Evolutionary conservation across 2,888 invertebrate genomes (phyloP), one percentile per base, ranked within the genome.

Genomic region (Platycheirus rosarum): DNA sequence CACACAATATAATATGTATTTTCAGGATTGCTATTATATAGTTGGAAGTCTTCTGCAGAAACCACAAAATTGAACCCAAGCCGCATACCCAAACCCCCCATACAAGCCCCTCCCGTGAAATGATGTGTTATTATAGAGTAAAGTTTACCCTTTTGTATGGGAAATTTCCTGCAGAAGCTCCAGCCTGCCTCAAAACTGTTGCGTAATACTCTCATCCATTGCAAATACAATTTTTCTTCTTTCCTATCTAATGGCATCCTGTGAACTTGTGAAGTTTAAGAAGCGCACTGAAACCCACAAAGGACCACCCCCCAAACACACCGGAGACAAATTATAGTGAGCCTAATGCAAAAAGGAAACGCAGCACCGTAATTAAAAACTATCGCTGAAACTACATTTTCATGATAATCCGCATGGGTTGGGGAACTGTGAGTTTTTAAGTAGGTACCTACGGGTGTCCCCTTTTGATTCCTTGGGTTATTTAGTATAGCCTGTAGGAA

Each of bases 11-110:
- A 57, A 13, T 53, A 13, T 55, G 37, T 57, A 57, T 57, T 23
- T 57, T 40, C 14, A 40, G 7, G 40, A 57, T 40, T 40, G 40
- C 14, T 13, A 23, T 46, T 9, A 23, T 13, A 42, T 9, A 20
- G 4, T 0, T 44, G 0, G 29, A 6, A 16, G 42, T 60, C 42
- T 14, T 42, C 44, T 60, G 16, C 29, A 44, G 16, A 60, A 60
- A 60, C 60, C 60, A 60, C 60, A 60, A 60, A 60, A 60, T 60
- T 60, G 60, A 60, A 60, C 42, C 44, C 40, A 35, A 55, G 57
- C 42, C 26, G 29, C 18, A 14, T 7, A 2, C 26, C 14, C 16
- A 4, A 44, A 7, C 8, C 42, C 18, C 26, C 2, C 6, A 6
- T 23, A 23, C 23, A 23, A 23, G 23, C 9, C 26, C 2, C 16